phyloP scores from a whole-genome alignment of 2,888 invertebrate genomes.

The Mythimna ferrago region DNA sequence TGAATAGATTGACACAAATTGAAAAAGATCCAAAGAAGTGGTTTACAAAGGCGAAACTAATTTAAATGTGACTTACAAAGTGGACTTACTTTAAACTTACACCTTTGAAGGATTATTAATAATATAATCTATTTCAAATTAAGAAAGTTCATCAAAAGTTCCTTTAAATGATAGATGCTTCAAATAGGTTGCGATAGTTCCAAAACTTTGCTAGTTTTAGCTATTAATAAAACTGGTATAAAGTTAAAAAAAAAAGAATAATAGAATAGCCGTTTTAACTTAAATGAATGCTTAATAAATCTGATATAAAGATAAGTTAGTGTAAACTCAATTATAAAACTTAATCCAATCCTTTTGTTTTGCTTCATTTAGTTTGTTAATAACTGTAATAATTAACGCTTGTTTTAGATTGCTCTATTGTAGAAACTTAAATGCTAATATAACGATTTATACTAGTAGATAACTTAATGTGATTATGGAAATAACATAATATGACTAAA shows the following conservation, averaged over 20 bases:
- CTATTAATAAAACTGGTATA: conserved; percentile 8
- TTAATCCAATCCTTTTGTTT: conserved; percentile 29
- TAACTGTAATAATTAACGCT: conserved; percentile 31
- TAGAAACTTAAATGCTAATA: conserved; percentile 6
- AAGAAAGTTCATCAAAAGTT: conserved; percentile 32
- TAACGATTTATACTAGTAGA: conserved; percentile 4
- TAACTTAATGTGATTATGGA: background rate
- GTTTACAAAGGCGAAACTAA: conserved; percentile 3
- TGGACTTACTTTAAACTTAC: background rate
- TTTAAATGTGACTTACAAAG: conserved; percentile 32
- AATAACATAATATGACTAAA: background rate
- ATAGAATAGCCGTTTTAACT: background rate
- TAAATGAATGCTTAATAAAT: conserved; percentile 27
- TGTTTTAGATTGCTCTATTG: conserved; percentile 28
- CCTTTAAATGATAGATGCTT: conserved; percentile 14
- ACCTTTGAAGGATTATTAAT: conserved; percentile 1
- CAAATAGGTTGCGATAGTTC: conserved; percentile 12
- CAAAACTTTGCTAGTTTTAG: background rate
- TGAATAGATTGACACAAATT: background rate
- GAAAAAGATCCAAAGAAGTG: conserved; percentile 1
- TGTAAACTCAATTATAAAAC: conserved; percentile 19
- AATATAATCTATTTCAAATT: conserved; percentile 1
- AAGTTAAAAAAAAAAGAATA: background rate
- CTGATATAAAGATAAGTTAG: conserved; percentile 13
- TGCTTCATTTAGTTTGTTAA: conserved; percentile 22